Evolutionary conservation across 1,140 invertebrate genomes (phyloP).

Genomic region (Caenorhabditis brenneri): DNA sequence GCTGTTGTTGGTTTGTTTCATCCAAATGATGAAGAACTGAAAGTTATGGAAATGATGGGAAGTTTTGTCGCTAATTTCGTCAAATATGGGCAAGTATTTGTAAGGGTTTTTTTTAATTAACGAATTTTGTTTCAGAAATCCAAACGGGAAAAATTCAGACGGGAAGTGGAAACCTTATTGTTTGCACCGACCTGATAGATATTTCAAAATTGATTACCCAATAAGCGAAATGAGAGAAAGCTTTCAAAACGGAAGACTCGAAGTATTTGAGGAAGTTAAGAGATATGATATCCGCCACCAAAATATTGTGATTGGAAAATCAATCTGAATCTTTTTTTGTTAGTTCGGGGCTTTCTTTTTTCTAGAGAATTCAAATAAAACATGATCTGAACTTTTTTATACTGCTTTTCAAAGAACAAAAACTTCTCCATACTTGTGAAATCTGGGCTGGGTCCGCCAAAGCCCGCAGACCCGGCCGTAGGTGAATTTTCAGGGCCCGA

Average conservation of each 20-base stretch:
- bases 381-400: background rate
- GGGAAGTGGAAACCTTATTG: background rate
- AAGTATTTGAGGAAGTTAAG: background rate
- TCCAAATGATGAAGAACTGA: background rate
- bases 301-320: background rate
- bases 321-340: background rate
- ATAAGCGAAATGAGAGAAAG: background rate
- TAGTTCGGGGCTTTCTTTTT: no score
- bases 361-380: no score
- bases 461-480: no score
- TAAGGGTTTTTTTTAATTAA: no score
- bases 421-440: no score
- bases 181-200: background rate
- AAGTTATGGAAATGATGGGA: constrained; percentile 2
- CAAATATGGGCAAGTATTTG: background rate
- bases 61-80: background rate
- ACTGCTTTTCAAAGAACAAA: no score
- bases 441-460: no score
- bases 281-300: background rate
- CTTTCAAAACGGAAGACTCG: background rate
- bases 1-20: background rate
- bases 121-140: background rate
- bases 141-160: background rate
- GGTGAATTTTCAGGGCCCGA: no score
- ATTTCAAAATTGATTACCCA: constrained; percentile 7